Conservation (phyloP, 1,140 invertebrate species). For the Drosophila kikkawai region DNA sequence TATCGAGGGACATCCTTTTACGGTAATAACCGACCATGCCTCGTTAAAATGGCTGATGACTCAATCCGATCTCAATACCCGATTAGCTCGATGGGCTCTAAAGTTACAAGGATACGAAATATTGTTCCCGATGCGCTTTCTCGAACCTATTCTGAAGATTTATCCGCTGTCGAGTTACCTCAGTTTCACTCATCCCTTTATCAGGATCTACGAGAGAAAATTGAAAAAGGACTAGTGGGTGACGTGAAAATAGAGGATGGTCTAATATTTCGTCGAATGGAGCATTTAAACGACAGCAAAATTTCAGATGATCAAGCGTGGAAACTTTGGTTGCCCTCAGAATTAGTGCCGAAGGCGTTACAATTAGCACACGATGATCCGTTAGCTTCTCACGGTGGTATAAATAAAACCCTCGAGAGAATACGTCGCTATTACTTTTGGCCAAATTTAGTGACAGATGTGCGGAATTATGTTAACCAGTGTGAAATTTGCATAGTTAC, state of each 20-base stretch:
- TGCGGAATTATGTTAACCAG: background rate
- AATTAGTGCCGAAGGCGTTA: background rate
- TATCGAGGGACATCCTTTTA: background rate
- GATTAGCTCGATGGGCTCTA: background rate
- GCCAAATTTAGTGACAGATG: constrained; percentile 4
- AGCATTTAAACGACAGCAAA: background rate
- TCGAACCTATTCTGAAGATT: background rate
- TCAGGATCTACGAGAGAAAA: background rate
- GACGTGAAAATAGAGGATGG: background rate
- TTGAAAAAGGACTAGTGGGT: background rate
- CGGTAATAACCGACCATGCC: constrained; percentile 5
- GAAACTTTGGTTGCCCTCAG: background rate
- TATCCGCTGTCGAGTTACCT: background rate
- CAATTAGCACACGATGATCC: constrained; percentile 1
- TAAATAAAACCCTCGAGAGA: constrained; percentile 6
- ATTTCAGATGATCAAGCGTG: background rate
- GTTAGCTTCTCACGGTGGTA: background rate
- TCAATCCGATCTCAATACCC: background rate
- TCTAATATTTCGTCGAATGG: background rate
- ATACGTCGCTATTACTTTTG: background rate
- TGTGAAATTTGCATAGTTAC: background rate
- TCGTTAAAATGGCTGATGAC: background rate
- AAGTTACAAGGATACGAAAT: background rate
- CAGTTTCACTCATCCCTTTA: background rate
- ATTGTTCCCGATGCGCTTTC: background rate